Percentiles rank a stretch among this genome's conserved stretches.
Conservation (phyloP, 2,888 invertebrate genomes). For the Drosophila algonquin region DNA sequence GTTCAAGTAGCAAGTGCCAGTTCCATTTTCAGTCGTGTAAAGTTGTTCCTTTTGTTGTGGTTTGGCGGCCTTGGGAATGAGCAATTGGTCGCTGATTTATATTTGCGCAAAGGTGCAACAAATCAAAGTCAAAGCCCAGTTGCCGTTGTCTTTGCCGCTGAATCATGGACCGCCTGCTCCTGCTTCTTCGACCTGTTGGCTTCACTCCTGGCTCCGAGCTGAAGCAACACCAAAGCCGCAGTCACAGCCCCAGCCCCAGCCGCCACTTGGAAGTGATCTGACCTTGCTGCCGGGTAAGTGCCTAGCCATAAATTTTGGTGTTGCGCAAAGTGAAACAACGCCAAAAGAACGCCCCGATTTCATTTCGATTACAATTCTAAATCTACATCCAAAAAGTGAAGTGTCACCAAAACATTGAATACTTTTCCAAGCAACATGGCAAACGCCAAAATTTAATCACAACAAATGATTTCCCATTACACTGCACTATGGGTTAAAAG, state of each 20-base stretch:
- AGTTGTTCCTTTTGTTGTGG: constrained; percentile 28
- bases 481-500: too few species aligned
- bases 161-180: constrained; percentile 51
- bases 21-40: neutral
- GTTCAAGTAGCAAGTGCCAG: neutral
- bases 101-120: constrained; percentile 54
- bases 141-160: constrained; percentile 41
- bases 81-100: constrained; percentile 69
- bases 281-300: constrained; percentile 75
- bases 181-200: constrained; percentile 38
- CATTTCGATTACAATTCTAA: constrained; percentile 50
- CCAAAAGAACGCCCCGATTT: constrained; percentile 33
- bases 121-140: constrained; percentile 67
- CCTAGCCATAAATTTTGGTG: constrained; percentile 67
- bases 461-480: too few species aligned
- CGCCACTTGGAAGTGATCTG: constrained; percentile 60
- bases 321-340: constrained; percentile 60
- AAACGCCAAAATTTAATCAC: too few species aligned
- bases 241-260: neutral
- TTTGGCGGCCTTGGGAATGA: constrained; percentile 70
- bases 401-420: too few species aligned
- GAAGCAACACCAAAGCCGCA: constrained; percentile 6
- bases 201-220: constrained; percentile 26
- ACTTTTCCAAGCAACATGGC: too few species aligned
- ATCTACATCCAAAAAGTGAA: neutral